phyloP scores from a whole-genome alignment of 1,140 invertebrate species.

The Brachionus rubens region DNA sequence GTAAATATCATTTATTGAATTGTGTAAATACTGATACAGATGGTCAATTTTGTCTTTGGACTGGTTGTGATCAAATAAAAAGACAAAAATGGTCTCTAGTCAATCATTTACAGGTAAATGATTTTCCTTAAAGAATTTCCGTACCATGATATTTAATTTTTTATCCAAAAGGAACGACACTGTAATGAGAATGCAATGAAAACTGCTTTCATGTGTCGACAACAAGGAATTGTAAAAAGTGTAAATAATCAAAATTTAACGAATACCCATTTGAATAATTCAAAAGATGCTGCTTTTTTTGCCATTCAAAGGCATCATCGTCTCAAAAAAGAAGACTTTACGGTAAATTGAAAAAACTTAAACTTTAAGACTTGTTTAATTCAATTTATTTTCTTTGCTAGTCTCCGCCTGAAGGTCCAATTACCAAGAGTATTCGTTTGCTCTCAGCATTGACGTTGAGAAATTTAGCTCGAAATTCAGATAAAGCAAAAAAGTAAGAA shows the following conservation, averaged over 20 bases:
- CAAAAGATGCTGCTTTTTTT: slow-evolving; percentile 57
- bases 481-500: slow-evolving; percentile 63
- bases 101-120: slow-evolving; percentile 57
- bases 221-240: slow-evolving; percentile 49
- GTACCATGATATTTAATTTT: too few relatives aligned
- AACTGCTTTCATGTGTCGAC: slow-evolving; percentile 50
- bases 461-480: slow-evolving; percentile 90
- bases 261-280: slow-evolving; percentile 47
- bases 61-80: slow-evolving; percentile 57
- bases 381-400: slow-evolving; percentile 65
- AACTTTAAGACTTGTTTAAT: background rate
- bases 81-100: slow-evolving; percentile 58
- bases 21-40: slow-evolving; percentile 48
- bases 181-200: slow-evolving; percentile 54
- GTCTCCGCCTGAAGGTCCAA: slow-evolving; percentile 93
- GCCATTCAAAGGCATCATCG: slow-evolving; percentile 55
- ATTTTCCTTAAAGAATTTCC: background rate
- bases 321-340: slow-evolving; percentile 49
- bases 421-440: slow-evolving; percentile 95
- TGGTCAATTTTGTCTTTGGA: slow-evolving; percentile 54
- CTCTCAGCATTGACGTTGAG: slow-evolving; percentile 90
- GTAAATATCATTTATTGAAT: slow-evolving; percentile 50
- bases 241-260: slow-evolving; percentile 16
- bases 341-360: slow-evolving; percentile 59
- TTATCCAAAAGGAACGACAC: slow-evolving; percentile 54